Percentiles rank a stretch among this genome's conserved stretches.
phyloP scores from a whole-genome alignment of 2,888 invertebrate species.

The Hypena proboscidalis region DNA sequence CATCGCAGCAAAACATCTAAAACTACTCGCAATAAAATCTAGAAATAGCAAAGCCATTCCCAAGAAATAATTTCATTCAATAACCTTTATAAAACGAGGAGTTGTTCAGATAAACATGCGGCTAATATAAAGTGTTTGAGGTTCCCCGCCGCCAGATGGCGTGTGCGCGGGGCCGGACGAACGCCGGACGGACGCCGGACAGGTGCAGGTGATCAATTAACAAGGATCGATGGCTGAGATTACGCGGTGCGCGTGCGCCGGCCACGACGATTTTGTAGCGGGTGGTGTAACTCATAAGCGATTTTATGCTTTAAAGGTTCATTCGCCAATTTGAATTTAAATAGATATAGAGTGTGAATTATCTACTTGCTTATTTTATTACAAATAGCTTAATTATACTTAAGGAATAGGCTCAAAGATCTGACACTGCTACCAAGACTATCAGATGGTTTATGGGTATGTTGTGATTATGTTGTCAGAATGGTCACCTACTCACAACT shows the following conservation, averaged over 20 bases:
- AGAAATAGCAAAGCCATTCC: neutral
- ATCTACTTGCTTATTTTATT: too few relatives aligned
- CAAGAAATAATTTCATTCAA: constrained; percentile 14
- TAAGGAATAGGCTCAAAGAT: too few relatives aligned
- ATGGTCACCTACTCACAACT: too few relatives aligned
- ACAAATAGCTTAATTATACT: too few relatives aligned
- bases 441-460: too few relatives aligned
- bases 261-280: constrained; percentile 22
- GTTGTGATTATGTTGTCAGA: too few relatives aligned
- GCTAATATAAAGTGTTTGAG: constrained; percentile 42
- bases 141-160: constrained; percentile 50
- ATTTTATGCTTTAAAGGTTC: neutral
- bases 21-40: too few relatives aligned
- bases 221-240: constrained; percentile 71
- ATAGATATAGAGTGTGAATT: too few relatives aligned
- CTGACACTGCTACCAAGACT: too few relatives aligned
- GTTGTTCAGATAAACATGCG: constrained; percentile 28
- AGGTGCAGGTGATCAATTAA: constrained; percentile 79
- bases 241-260: constrained; percentile 63
- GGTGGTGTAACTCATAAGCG: constrained; percentile 12
- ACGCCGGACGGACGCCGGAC: constrained; percentile 45
- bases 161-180: constrained; percentile 31
- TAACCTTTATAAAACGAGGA: constrained; percentile 11
- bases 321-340: too few relatives aligned
- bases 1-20: too few relatives aligned